Conservation (phyloP, 2,113 vertebrate genomes). For the Calonectris borealis region DNA sequence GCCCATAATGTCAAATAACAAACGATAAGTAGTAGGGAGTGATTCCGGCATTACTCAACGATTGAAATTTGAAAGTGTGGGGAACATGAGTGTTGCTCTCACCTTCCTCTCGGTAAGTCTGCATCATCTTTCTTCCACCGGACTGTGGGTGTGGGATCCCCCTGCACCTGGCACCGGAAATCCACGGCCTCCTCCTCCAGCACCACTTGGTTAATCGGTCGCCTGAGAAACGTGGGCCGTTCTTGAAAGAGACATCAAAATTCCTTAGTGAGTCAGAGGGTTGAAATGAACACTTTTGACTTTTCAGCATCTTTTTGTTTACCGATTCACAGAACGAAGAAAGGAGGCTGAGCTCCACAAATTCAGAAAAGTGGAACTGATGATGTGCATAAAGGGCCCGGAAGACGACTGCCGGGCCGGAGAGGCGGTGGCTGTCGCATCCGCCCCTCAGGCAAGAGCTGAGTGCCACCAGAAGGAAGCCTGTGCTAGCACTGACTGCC, state of each 20-base stretch:
- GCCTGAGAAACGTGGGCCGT: conserved; percentile 91
- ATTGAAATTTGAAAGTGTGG: neutral
- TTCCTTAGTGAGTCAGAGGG: conserved; percentile 5
- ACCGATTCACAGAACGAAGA: neutral
- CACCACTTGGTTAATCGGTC: conserved; percentile 97
- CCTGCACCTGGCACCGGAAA: conserved; percentile 96
- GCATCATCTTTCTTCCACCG: conserved; percentile 95
- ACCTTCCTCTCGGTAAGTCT: conserved; percentile 94
- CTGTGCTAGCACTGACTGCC: neutral
- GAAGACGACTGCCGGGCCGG: neutral
- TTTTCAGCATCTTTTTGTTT: conserved; percentile 23
- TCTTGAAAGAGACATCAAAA: conserved; percentile 77
- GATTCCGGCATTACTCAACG: neutral
- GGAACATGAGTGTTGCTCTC: neutral
- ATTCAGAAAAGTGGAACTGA: conserved; percentile 13
- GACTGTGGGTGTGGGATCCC: conserved; percentile 92
- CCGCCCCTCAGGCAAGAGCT: neutral
- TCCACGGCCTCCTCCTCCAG: conserved; percentile 94
- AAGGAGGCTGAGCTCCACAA: conserved; percentile 29
- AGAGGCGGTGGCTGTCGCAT: neutral
- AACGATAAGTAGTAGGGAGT: neutral
- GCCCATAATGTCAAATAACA: neutral
- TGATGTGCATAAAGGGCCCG: neutral
- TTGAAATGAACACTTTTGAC: neutral
- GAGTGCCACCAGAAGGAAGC: neutral